Base-by-base conservation (phyloP, 2,888 invertebrate genomes). In the Orchesella flavescens region DNA sequence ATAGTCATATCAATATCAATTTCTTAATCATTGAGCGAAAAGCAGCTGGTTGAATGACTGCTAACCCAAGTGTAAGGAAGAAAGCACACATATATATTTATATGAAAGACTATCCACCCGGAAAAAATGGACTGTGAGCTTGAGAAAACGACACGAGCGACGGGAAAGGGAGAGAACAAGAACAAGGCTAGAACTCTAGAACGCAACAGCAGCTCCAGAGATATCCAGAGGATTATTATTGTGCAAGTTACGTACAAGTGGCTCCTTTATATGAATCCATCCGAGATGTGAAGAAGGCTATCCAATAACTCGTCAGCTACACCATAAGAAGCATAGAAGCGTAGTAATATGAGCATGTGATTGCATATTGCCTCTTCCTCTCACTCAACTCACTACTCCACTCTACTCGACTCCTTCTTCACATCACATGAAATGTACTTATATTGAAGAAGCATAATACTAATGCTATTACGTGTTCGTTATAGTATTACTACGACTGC, bases 1-100 rank as follows among this genome's bases (percentile, higher is more conserved):
- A 80, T 80, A 80, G 46, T 68, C 80, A 80, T 80, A 80, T 80
- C 80, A 73, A 80, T 80, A 82, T 76, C 82, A 76, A 82, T 82
- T 82, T 76, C 75, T 71, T 82, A 75, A 82, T 82, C 76, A 76
- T 61, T 76, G 82, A 72, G 82, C 82, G 59, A 71, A 75, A 72
- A 71, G 63, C 82, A 82, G 75, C 72, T 76, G 82, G 69, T 65
- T 76, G 82, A 76, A 19, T 82, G 82, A 76, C 76, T 82, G 76
- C 82, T 69, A 82, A 76, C 19, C 61, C 71, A 71, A 82, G 76
- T 82, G 82, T 82, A 55, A 71, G 65, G 46, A n/a, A 61, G 71
- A 65, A 61, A 68, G 34, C 57, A 21, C 55, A 59, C 43, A 59
- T 17, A 68, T 59, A 76, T 69, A 69, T 77, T 77, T 69, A 23